Evolutionary conservation across 2,797 vertebrate species (phyloP).

Genomic region (Salarias fasciatus): DNA sequence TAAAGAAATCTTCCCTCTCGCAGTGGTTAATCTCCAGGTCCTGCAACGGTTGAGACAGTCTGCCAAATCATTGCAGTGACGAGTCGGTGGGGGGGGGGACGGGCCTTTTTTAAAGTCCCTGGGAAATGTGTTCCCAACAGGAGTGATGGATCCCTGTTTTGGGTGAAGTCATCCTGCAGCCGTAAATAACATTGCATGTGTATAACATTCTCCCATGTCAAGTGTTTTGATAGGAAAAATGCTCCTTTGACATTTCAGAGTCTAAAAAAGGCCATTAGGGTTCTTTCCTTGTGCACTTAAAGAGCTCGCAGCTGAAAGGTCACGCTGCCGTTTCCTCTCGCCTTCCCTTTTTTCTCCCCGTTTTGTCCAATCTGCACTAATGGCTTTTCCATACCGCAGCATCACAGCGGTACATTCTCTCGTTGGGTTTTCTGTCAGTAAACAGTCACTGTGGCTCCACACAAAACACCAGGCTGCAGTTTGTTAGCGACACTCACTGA

Average conservation of each 20-base stretch:
- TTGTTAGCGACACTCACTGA: slow-evolving; percentile 63
- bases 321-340: slow-evolving; percentile 43
- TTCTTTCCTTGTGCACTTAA: slow-evolving; percentile 49
- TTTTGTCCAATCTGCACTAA: slow-evolving; percentile 62
- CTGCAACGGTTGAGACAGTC: no score
- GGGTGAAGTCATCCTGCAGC: slow-evolving; percentile 59
- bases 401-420: slow-evolving; percentile 63
- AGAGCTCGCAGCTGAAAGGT: slow-evolving; percentile 63
- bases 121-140: slow-evolving; percentile 58
- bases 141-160: slow-evolving; percentile 60
- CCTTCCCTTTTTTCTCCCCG: slow-evolving; percentile 42
- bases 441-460: slow-evolving; percentile 61
- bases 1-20: not conserved
- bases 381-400: slow-evolving; percentile 64
- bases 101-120: slow-evolving; percentile 21
- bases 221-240: slow-evolving; percentile 66
- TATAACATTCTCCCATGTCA: slow-evolving; percentile 48
- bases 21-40: slow-evolving; percentile 49
- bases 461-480: slow-evolving; percentile 56
- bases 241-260: slow-evolving; percentile 63
- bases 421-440: slow-evolving; percentile 60
- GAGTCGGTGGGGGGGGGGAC: no score
- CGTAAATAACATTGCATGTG: slow-evolving; percentile 60
- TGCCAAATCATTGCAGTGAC: no score
- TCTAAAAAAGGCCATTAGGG: slow-evolving; percentile 58